Evolutionary conservation across 2,113 vertebrate species (phyloP).

Genomic region (Oxyura jamaicensis): DNA sequence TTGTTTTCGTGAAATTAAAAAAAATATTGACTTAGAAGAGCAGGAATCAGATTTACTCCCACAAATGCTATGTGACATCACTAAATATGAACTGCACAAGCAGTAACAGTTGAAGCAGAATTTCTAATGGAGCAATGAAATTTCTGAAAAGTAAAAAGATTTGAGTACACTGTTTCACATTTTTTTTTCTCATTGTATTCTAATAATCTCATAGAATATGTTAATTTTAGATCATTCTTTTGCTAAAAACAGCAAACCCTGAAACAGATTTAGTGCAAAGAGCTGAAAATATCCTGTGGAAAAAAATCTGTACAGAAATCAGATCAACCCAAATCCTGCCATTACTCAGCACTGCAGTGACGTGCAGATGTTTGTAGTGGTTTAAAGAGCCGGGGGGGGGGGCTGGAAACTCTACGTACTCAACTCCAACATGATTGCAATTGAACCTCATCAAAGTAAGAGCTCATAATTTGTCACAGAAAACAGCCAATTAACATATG

Average conservation of each 20-base stretch:
- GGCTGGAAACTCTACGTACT: conserved; percentile 88
- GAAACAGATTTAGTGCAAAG: conserved; percentile 76
- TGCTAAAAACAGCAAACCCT: conserved; percentile 77
- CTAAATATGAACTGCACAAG: background rate
- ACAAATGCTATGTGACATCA: background rate
- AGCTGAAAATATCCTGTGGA: conserved; percentile 80
- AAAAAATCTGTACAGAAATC: conserved; percentile 75
- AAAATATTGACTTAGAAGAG: background rate
- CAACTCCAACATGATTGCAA: conserved; percentile 92
- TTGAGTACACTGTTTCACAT: conserved; percentile 15
- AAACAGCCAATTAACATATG: conserved; percentile 99
- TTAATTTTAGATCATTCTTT: conserved; percentile 80
- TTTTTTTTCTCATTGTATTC: conserved; percentile 63
- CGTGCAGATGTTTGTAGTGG: conserved; percentile 91
- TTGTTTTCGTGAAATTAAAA: background rate
- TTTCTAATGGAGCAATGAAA: background rate
- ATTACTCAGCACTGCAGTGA: conserved; percentile 92
- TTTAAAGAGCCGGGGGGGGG: conserved; percentile 83
- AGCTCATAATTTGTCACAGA: conserved; percentile 99
- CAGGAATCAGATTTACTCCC: background rate
- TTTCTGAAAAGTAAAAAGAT: conserved; percentile 45
- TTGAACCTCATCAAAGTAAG: conserved; percentile 98
- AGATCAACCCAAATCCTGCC: conserved; percentile 87
- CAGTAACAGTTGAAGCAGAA: background rate
- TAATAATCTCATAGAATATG: conserved; percentile 67